phyloP scores from a whole-genome alignment of 2,888 invertebrate species.

The Drosophila colorata region DNA sequence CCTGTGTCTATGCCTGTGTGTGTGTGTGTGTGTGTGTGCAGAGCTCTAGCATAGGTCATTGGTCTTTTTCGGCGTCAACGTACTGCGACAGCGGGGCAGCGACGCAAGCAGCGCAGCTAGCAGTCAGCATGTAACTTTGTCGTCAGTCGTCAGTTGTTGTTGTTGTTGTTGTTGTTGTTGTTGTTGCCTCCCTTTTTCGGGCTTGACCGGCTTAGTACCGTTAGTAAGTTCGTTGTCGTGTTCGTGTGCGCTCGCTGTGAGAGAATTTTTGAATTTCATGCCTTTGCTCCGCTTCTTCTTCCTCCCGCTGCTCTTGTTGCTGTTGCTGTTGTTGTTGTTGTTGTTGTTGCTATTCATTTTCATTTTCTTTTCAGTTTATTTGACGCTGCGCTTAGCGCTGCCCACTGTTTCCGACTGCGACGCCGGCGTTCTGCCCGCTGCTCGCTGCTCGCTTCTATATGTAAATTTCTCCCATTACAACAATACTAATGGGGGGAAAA shows the following conservation, averaged over 20 bases:
- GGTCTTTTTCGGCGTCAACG: constrained; percentile 85
- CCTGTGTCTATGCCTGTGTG: constrained; percentile 6
- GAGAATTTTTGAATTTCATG: constrained; percentile 70
- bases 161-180: constrained; percentile 35
- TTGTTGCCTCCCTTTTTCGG: constrained; percentile 61
- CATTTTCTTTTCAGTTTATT: constrained; percentile 77
- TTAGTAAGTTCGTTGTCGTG: constrained; percentile 78
- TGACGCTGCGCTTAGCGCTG: constrained; percentile 50
- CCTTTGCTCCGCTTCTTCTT: constrained; percentile 21
- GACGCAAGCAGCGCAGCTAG: constrained; percentile 43
- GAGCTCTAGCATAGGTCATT: constrained; percentile 84
- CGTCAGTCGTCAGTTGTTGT: constrained; percentile 59
- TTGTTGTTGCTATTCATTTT: constrained; percentile 71
- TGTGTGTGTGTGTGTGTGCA: constrained; percentile 35
- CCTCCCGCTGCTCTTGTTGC: constrained; percentile 12
- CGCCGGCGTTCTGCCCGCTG: constrained; percentile 43
- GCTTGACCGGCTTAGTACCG: constrained; percentile 82
- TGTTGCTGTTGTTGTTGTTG: constrained; percentile 18
- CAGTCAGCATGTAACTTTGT: constrained; percentile 79
- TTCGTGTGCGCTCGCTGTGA: constrained; percentile 46
- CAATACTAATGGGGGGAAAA: constrained; percentile 22
- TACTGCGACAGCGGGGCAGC: constrained; percentile 74
- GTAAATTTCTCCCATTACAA: constrained; percentile 73
- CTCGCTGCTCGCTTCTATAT: constrained; percentile 52
- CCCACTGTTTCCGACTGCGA: constrained; percentile 48